Evolutionary conservation across 2,888 invertebrate species (phyloP), one percentile per base, ranked within the genome.

Genomic region (Mythimna pallens): DNA sequence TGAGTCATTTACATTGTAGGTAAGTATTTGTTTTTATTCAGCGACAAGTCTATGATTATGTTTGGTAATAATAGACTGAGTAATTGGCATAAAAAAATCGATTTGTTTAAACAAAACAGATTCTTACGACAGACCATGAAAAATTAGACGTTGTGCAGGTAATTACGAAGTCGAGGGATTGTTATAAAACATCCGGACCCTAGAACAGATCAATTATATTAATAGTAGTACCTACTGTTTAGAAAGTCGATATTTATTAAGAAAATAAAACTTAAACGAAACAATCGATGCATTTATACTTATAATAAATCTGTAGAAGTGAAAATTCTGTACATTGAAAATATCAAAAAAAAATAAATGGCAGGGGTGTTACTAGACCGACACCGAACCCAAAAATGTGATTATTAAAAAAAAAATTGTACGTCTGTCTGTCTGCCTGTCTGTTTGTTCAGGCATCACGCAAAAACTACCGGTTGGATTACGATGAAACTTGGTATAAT

Each of bases 141-240:
- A 17, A 67, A 54, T 43, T 30, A 17, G 30, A 67, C 8, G 20
- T 57, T 22, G 12, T 8, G 20, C 30, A 52, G 2, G 14, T 22
- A 34, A 58, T 57, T 3, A 34, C 36, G 1, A 36, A 36, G 12
- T 68, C 12, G 25, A 47, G 2, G 12, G 0, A 47, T 36, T 54
- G 3, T 30, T 54, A 20, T 65, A 50, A 62, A 54, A 54, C 30
- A 61, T 25, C 25, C 17, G 9, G 22, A n/a, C 52, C 5, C 12
- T 34, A 30, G 9, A 47, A 40, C 17, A 22, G 30, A 8, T n/a
- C 30, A 36, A 70, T 69, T 36, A 68, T 36, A 54, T 40, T 20
- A 74, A 78, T n/a, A 17, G 47, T 17, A 47, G 22, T 40, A 73
- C 30, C n/a, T n/a, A n/a, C n/a, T n/a, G n/a, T 50, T 34, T 58